Evolutionary conservation across 2,797 vertebrate species (phyloP).

Genomic region (Scomberomorus guttatus): DNA sequence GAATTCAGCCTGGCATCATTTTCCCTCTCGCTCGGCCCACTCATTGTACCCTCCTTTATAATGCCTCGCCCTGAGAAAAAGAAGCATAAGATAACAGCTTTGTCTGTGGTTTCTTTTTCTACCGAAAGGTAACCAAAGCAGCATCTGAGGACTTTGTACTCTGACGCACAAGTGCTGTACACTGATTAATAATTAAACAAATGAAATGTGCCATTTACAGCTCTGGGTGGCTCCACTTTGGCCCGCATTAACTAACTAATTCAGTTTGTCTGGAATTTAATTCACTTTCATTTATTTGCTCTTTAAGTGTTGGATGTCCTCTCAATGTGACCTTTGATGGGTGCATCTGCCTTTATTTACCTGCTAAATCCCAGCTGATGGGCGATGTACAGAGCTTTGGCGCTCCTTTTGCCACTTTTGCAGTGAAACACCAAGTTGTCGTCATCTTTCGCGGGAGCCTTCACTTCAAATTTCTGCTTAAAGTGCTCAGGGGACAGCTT

Average conservation of each 20-base stretch:
- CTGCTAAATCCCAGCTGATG: slow-evolving; percentile 75
- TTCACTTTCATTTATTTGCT: background rate
- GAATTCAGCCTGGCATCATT: slow-evolving; percentile 31
- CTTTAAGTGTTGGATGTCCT: background rate
- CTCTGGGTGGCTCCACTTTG: background rate
- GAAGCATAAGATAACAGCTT: slow-evolving; percentile 11
- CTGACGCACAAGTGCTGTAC: background rate
- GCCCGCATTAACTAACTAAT: background rate
- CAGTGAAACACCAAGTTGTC: slow-evolving; percentile 83
- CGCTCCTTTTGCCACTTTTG: slow-evolving; percentile 76
- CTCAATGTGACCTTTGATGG: background rate
- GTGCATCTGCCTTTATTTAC: slow-evolving; percentile 46
- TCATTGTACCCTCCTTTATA: slow-evolving; percentile 82
- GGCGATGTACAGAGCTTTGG: slow-evolving; percentile 75
- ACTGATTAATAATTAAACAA: slow-evolving; percentile 28
- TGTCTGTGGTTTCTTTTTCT: slow-evolving; percentile 5
- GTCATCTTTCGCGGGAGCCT: slow-evolving; percentile 73
- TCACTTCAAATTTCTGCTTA: slow-evolving; percentile 72
- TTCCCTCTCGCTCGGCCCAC: slow-evolving; percentile 76
- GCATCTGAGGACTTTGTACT: background rate
- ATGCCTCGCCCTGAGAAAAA: slow-evolving; percentile 77
- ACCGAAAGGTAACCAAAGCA: slow-evolving; percentile 14
- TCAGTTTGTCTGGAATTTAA: background rate
- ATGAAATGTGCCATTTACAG: background rate
- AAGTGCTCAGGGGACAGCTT: slow-evolving; percentile 76